phyloP scores from a whole-genome alignment of 2,888 invertebrate species.

The Eupithecia tripunctaria region DNA sequence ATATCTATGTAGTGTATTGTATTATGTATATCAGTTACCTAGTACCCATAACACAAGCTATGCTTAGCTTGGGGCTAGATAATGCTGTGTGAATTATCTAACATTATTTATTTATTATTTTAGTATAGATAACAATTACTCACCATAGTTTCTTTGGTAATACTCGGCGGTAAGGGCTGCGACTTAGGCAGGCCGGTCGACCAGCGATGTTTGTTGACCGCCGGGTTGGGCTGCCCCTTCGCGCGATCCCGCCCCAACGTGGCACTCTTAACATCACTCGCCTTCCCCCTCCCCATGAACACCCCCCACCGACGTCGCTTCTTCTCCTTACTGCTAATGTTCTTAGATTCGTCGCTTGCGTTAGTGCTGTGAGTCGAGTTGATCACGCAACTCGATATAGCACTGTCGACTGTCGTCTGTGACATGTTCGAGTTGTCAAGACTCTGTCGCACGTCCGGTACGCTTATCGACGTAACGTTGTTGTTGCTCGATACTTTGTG shows the following conservation, averaged over 20 bases:
- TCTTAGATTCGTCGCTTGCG: constrained; percentile 52
- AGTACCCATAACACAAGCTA: too few relatives aligned
- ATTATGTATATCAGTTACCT: too few relatives aligned
- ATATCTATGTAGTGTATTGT: too few relatives aligned
- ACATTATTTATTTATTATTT: too few relatives aligned
- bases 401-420: constrained; percentile 56
- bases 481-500: constrained; percentile 70
- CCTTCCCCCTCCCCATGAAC: constrained; percentile 87
- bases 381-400: constrained; percentile 62
- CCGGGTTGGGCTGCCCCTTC: constrained; percentile 56
- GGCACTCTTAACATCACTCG: constrained; percentile 85
- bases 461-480: constrained; percentile 74
- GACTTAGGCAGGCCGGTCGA: constrained; percentile 88
- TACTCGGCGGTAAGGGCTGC: constrained; percentile 89
- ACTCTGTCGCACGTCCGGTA: constrained; percentile 50
- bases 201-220: constrained; percentile 87
- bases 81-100: too few relatives aligned
- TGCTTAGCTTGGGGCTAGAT: too few relatives aligned
- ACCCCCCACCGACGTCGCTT: constrained; percentile 88
- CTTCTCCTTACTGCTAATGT: constrained; percentile 83
- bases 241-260: constrained; percentile 88
- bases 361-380: constrained; percentile 67
- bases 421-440: constrained; percentile 46
- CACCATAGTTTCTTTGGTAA: constrained; percentile 92
- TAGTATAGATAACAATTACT: constrained; percentile 50